A percentile compares a stretch with the other conserved stretches of the same genome.
phyloP scores from a whole-genome alignment of 1,140 invertebrate genomes.

The Agrilus planipennis region DNA sequence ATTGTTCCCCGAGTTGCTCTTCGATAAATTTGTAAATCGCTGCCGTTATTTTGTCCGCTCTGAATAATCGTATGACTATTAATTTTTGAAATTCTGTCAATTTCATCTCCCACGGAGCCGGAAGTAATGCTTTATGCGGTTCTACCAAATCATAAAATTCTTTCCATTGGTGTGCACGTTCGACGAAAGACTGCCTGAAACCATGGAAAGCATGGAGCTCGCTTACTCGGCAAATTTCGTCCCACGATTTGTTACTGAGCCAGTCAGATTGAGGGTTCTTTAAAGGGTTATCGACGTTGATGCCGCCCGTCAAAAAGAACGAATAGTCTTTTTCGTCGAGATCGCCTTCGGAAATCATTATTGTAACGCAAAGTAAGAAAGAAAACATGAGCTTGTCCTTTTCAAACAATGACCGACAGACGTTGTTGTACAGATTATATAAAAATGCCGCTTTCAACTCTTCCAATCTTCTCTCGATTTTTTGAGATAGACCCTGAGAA shows the following conservation, averaged over 20 bases:
- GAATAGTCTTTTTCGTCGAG: conserved; percentile 61
- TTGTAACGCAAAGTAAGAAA: conserved; percentile 73
- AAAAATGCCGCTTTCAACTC: conserved; percentile 77
- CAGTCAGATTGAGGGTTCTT: conserved; percentile 64
- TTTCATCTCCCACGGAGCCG: conserved; percentile 52
- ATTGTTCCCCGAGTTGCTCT: conserved; percentile 63
- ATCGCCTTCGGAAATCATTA: conserved; percentile 52
- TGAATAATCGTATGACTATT: conserved; percentile 63
- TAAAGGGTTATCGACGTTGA: conserved; percentile 55
- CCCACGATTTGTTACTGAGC: conserved; percentile 73
- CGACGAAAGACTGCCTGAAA: conserved; percentile 41
- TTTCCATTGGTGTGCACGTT: conserved; percentile 52
- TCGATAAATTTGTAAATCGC: conserved; percentile 53
- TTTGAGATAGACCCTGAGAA: conserved; percentile 70
- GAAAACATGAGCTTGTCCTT: conserved; percentile 91
- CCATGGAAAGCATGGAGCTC: conserved; percentile 48
- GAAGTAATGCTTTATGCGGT: conserved; percentile 49
- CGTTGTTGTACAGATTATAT: conserved; percentile 77
- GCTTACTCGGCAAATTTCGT: conserved; percentile 65
- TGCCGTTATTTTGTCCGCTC: conserved; percentile 68
- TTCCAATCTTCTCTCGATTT: conserved; percentile 56
- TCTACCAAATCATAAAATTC: conserved; percentile 55
- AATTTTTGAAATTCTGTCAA: conserved; percentile 68
- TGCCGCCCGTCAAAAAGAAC: conserved; percentile 76
- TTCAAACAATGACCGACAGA: conserved; percentile 86